These are phyloP conservation scores for Pavo muticus DNA, from an alignment of 2,113 vertebrate genomes.

Conservation along the genomic window DNA sequence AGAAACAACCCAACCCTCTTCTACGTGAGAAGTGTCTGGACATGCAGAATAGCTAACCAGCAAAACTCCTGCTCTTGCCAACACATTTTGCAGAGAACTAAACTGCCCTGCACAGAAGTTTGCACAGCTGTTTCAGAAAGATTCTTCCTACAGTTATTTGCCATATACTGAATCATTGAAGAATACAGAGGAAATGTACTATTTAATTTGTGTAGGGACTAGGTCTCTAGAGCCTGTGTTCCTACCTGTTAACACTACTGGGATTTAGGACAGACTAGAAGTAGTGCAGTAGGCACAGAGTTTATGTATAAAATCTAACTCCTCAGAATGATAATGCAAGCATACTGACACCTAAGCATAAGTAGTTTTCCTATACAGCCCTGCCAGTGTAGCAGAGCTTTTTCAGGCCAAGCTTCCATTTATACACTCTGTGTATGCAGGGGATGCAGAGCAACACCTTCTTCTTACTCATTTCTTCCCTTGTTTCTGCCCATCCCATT, in stretches of 20 bases:
- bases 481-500: background rate
- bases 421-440: background rate
- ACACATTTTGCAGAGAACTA: background rate
- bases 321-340: background rate
- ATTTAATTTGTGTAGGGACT: background rate
- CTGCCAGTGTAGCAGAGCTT: background rate
- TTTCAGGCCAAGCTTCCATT: background rate
- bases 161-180: background rate
- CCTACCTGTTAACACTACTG: background rate
- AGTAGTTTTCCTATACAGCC: background rate
- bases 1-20: background rate
- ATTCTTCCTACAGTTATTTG: background rate
- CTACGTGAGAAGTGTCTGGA: background rate
- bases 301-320: background rate
- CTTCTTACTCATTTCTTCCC: background rate
- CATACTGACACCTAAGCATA: background rate
- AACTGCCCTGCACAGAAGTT: background rate
- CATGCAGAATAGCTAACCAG: accelerated
- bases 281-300: background rate
- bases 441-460: background rate
- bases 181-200: background rate
- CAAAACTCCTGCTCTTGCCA: background rate
- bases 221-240: background rate
- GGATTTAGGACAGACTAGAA: background rate
- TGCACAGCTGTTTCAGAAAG: background rate